Evolutionary conservation across 2,888 invertebrate genomes (phyloP), one percentile per base, ranked within the genome.

Genomic region (Agrotis ipsilon): DNA sequence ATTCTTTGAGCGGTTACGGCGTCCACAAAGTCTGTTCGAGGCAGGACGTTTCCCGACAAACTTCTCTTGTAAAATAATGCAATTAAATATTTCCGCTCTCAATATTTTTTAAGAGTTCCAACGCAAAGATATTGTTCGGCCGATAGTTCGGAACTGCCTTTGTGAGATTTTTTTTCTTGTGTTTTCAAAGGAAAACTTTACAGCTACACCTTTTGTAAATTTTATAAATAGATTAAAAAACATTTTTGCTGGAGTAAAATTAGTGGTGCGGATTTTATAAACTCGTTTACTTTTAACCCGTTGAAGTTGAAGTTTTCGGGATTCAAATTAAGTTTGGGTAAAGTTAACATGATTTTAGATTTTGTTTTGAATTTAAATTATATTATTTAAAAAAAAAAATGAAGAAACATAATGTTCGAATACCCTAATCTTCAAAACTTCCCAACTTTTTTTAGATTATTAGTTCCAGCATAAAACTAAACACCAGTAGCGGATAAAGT

Each of bases 51-150:
- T 71, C 72, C 67, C 69, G 27, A 59, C 39, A 73, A 81, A 84
- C 69, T 84, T 81, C 72, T 76, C 84, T 89, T 89, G 80, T 82
- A 82, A 89, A 90, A 90, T 90, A 91, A 92, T 88, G 92, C 92
- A 92, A 93, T 93, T 93, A 93, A 93, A 93, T 92, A 87, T 90
- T 93, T 94, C 92, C 93, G 91, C 91, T 80, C 81, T 82, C 86
- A 80, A 89, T 91, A 88, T 85, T 89, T 88, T 85, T 74, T 59
- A 84, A 88, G 86, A 82, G 85, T 81, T 85, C 76, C 69, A 57
- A 54, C 62, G 68, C 77, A 78, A 78, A 69, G 83, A 87, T 85
- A 83, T 86, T 85, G 76, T 84, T 74, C 68, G 66, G 52, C 64
- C 78, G 73, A 85, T 85, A 81, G 83, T 85, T 85, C 46, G 64